phyloP scores from a whole-genome alignment of 2,888 invertebrate genomes.

The Osmoderma eremita region DNA sequence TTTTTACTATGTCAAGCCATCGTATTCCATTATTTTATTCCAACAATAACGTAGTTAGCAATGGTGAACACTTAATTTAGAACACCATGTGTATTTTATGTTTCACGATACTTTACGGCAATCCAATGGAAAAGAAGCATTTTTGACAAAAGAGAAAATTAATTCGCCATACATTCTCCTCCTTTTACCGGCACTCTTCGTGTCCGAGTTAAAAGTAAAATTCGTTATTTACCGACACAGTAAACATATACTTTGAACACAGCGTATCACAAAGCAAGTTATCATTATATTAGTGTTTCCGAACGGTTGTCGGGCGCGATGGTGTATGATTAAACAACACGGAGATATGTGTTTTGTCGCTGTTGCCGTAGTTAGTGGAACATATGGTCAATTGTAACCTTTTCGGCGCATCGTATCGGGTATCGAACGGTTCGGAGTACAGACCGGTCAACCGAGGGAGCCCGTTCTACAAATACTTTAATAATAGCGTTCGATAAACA shows the following conservation, averaged over 20 bases:
- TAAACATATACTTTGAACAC: not conserved
- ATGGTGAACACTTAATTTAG: too few relatives aligned
- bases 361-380: conserved; percentile 33
- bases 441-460: conserved; percentile 38
- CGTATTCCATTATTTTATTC: too few relatives aligned
- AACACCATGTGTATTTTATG: too few relatives aligned
- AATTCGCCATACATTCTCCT: too few relatives aligned
- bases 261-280: conserved; percentile 37
- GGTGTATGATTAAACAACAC: conserved; percentile 40
- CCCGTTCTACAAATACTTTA: conserved; percentile 29
- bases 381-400: conserved; percentile 46
- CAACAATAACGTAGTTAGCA: too few relatives aligned
- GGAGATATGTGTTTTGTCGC: conserved; percentile 33
- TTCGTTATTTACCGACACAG: conserved; percentile 8
- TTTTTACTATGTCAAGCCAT: too few relatives aligned
- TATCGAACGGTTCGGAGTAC: conserved; percentile 20
- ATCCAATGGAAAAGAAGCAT: too few relatives aligned
- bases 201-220: conserved; percentile 2
- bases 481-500: conserved; percentile 32
- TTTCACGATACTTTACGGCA: too few relatives aligned
- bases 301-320: conserved; percentile 38
- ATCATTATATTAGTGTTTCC: conserved; percentile 40
- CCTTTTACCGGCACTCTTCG: not conserved
- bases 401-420: conserved; percentile 30
- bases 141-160: too few relatives aligned